Evolutionary conservation across 2,113 vertebrate species (phyloP).

Genomic region (Anolis sagrei): DNA sequence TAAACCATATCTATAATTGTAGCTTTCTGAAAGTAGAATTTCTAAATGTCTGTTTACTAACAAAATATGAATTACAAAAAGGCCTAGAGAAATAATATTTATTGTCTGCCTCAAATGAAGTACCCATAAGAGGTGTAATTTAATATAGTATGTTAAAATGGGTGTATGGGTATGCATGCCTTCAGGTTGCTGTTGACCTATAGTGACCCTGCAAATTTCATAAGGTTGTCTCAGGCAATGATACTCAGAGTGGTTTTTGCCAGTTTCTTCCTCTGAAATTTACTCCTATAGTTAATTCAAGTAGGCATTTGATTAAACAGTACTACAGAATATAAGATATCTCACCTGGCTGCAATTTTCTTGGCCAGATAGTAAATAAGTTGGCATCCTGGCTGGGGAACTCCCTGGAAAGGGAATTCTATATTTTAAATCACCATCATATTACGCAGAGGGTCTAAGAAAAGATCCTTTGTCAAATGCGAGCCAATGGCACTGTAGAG

Average conservation of each 20-base stretch:
- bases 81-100: background rate
- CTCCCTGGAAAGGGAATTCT: too few relatives aligned
- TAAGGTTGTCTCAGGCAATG: too few relatives aligned
- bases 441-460: too few relatives aligned
- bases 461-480: background rate
- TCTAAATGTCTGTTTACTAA: background rate
- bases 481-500: slow-evolving; percentile 44
- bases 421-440: too few relatives aligned
- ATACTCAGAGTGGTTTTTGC: too few relatives aligned
- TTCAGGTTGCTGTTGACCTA: too few relatives aligned
- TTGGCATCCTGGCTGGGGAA: too few relatives aligned
- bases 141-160: too few relatives aligned
- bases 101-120: slow-evolving; percentile 8
- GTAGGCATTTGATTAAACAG: slow-evolving; percentile 23
- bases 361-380: too few relatives aligned
- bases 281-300: slow-evolving; percentile 14
- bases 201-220: too few relatives aligned
- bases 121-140: background rate
- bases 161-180: too few relatives aligned
- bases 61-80: background rate
- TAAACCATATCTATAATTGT: background rate
- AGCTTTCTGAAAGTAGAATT: background rate
- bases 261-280: too few relatives aligned
- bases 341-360: background rate
- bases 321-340: slow-evolving; percentile 18